Evolutionary conservation across 1,140 invertebrate species (phyloP).

Genomic region (Bombus sibiricus): DNA sequence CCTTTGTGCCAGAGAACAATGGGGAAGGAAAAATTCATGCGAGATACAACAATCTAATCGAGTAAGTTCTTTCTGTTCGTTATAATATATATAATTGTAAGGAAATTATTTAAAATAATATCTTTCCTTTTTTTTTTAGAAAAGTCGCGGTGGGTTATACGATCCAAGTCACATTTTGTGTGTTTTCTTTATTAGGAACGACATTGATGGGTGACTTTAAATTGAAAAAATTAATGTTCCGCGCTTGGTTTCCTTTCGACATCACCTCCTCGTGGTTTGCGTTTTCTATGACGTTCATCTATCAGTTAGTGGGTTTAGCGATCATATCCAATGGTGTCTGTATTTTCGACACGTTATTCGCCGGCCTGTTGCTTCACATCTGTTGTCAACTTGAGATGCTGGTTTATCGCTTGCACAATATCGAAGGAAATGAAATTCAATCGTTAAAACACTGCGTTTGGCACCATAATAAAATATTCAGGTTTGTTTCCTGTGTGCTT

Average conservation of each 20-base stretch:
- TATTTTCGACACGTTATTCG: slow-evolving; percentile 54
- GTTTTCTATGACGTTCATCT: slow-evolving; percentile 45
- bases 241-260: slow-evolving; percentile 64
- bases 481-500: slow-evolving; percentile 11
- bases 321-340: slow-evolving; percentile 35
- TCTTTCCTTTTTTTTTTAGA: neutral
- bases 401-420: slow-evolving; percentile 42
- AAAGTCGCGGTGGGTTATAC: neutral
- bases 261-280: neutral
- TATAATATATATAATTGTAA: neutral
- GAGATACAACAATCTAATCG: slow-evolving; percentile 36
- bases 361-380: slow-evolving; percentile 55
- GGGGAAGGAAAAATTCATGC: slow-evolving; percentile 54
- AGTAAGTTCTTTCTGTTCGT: slow-evolving; percentile 30
- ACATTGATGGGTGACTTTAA: neutral
- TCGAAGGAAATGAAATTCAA: neutral
- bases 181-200: neutral
- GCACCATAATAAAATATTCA: slow-evolving; percentile 62
- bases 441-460: slow-evolving; percentile 35
- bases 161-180: neutral
- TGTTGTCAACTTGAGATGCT: slow-evolving; percentile 62
- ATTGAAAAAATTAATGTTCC: neutral
- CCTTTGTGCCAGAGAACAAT: slow-evolving; percentile 35
- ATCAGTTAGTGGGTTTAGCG: slow-evolving; percentile 45
- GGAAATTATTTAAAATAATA: neutral